Conservation (phyloP, 2,797 vertebrate genomes). For the Anguilla anguilla region DNA sequence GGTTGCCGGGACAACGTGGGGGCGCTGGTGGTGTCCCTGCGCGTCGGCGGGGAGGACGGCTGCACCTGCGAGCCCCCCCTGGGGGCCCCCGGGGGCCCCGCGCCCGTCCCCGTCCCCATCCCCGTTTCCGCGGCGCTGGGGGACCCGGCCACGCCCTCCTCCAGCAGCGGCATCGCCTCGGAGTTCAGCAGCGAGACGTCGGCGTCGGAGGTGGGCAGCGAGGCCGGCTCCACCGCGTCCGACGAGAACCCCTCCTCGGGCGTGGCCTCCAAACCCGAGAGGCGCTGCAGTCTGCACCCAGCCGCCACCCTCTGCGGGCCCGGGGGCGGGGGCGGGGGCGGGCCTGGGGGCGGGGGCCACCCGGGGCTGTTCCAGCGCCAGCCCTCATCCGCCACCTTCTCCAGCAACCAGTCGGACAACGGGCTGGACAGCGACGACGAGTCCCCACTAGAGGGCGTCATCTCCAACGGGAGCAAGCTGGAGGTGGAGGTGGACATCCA, state of each 20-base stretch:
- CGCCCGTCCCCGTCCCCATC: constrained; percentile 53
- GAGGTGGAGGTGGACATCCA: constrained; percentile 98
- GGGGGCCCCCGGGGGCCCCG: constrained; percentile 60
- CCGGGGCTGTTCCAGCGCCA: constrained; percentile 86
- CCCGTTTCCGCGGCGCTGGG: constrained; percentile 61
- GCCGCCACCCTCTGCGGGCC: constrained; percentile 68
- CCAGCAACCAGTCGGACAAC: constrained; percentile 94
- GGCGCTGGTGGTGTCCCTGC: constrained; percentile 85
- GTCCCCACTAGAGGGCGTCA: constrained; percentile 87
- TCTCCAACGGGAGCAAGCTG: constrained; percentile 90
- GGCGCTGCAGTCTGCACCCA: constrained; percentile 90
- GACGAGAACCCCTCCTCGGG: constrained; percentile 82
- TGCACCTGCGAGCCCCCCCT: constrained; percentile 86
- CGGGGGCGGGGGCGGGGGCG: constrained; percentile 51
- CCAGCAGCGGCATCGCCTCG: constrained; percentile 86
- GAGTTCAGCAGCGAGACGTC: constrained; percentile 93
- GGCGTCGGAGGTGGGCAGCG: constrained; percentile 91
- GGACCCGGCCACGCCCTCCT: constrained; percentile 81
- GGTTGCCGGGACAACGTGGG: constrained; percentile 94
- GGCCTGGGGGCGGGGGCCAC: constrained; percentile 44
- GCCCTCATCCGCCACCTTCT: constrained; percentile 89
- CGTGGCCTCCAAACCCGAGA: constrained; percentile 77
- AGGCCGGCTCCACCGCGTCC: constrained; percentile 92
- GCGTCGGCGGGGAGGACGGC: constrained; percentile 80
- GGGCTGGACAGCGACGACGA: constrained; percentile 96